Conservation (phyloP, 2,113 vertebrate species). For the Donacobius atricapilla region DNA sequence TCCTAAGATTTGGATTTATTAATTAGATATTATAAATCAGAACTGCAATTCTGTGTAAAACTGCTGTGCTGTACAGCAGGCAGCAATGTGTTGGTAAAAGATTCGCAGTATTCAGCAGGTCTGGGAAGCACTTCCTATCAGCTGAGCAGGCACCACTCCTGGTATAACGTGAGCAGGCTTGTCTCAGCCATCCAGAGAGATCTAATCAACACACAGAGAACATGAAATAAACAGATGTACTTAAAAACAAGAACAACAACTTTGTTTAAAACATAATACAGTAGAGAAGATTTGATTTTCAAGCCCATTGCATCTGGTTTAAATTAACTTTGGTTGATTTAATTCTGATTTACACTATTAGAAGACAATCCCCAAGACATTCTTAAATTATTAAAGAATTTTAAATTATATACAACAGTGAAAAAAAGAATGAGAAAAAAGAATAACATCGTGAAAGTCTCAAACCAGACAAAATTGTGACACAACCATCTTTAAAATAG, state of each 20-base stretch:
- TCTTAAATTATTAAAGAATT: conserved; percentile 30
- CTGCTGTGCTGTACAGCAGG: not conserved
- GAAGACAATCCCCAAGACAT: not conserved
- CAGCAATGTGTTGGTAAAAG: not conserved
- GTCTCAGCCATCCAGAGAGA: conserved; percentile 3
- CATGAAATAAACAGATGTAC: conserved; percentile 1
- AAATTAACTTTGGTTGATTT: conserved; percentile 40
- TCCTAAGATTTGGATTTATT: not conserved
- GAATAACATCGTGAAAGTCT: not conserved
- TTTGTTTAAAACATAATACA: conserved; percentile 17
- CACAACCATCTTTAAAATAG: not conserved
- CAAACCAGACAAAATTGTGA: not conserved
- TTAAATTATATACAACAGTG: not conserved
- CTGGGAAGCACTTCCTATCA: not conserved
- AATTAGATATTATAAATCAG: not conserved
- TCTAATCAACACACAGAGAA: conserved; percentile 14
- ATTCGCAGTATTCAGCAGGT: not conserved
- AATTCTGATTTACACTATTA: not conserved
- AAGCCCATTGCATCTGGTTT: conserved; percentile 12
- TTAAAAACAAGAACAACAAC: conserved; percentile 18
- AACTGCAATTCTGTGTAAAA: not conserved
- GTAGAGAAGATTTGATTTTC: conserved; percentile 12
- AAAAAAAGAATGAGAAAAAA: not conserved
- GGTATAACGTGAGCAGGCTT: not conserved
- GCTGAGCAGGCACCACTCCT: not conserved